Evolutionary conservation across 2,797 vertebrate genomes (phyloP), one percentile per base, ranked within the genome.

Genomic region (Phataginus tetradactyla): DNA sequence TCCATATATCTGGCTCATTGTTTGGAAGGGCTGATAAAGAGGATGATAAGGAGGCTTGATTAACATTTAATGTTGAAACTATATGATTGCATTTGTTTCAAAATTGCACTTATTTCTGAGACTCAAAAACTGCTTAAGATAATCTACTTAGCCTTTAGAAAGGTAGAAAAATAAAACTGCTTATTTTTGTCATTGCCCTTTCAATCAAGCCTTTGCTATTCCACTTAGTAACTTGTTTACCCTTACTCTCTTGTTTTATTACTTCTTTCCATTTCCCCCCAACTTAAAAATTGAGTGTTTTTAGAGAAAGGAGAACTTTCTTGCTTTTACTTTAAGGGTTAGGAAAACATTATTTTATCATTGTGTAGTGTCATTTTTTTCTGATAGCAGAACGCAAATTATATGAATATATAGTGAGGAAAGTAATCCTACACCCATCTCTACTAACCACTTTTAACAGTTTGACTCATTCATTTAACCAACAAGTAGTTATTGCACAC

Each of bases 11-110:
- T 95, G 53, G 25, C 42, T 6, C n/a, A 14, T 90, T 94, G 51
- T 90, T 81, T 93, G 15, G 75, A 90, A 90, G 86, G 75, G 34
- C 55, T 75, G 68, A 80, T 90, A 69, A 93, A 64, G 25, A 66
- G n/a, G 86, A 57, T 64, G 13, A 15, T 74, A 74, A 39, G 68
- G 63, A 68, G 8, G 7, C 79, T 92, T 27, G 15, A 90, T 78
- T 74, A 55, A 49, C 92, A 32, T 68, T 63, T 85, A 72, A 75
- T 81, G 69, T 74, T 34, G 6, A 57, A 93, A 61, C 51, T 32
- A 39, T 78, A 34, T 78, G 61, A 80, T 85, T 74, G 5, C 11
- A 63, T 81, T 83, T 86, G 34, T 87, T 96, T 57, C 45, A 88
- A 95, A 94, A 69, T 63, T 72, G 37, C 2, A 5, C 13, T 85